Conservation (phyloP, 2,888 invertebrate genomes). For the Mythimna vitellina region DNA sequence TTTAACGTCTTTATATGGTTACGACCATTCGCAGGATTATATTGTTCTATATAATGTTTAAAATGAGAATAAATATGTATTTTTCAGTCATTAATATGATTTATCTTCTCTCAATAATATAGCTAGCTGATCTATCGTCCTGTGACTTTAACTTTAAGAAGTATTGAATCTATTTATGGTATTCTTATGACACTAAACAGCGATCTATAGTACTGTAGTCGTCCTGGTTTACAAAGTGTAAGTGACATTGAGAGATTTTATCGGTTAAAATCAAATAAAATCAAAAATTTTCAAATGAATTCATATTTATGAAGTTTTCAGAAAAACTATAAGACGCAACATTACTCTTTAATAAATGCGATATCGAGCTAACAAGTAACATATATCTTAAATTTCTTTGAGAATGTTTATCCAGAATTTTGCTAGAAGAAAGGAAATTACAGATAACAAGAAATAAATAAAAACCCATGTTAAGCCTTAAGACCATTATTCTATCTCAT, state of each 20-base stretch:
- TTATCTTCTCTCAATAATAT: too few species aligned
- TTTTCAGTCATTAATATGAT: not conserved
- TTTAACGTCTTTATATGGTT: not conserved
- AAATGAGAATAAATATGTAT: not conserved
- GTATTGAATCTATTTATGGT: not conserved
- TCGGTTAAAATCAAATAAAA: not conserved
- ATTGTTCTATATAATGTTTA: not conserved
- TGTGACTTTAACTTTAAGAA: too few species aligned
- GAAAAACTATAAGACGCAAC: not conserved
- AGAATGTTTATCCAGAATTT: not conserved
- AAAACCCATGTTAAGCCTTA: too few species aligned
- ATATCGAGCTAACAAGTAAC: not conserved
- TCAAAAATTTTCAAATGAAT: too few species aligned
- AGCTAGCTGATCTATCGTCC: not conserved
- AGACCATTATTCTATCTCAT: too few species aligned
- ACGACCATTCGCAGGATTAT: not conserved
- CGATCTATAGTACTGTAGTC: not conserved
- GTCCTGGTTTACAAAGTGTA: not conserved
- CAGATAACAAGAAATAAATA: too few species aligned
- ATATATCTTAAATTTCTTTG: too few species aligned
- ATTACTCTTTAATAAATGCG: not conserved
- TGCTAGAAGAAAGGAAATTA: not conserved
- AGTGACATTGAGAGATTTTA: not conserved
- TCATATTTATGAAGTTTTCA: conserved; percentile 15
- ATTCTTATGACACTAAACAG: not conserved